Conservation (phyloP, 92 coral and sea anemone genomes). For the Paramuricea clavata region DNA sequence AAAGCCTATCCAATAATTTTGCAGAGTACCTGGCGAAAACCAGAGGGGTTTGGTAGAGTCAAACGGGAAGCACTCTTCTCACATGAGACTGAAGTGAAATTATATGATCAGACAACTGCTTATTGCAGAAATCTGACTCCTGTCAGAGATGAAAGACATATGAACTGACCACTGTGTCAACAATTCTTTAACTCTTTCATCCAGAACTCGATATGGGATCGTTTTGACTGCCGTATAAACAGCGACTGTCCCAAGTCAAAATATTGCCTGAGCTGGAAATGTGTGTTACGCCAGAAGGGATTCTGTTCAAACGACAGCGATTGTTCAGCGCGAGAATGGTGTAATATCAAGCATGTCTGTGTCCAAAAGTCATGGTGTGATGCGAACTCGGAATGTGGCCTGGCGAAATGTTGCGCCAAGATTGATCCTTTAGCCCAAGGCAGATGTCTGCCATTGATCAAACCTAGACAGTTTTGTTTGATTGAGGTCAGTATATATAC, state of each 20-base stretch:
- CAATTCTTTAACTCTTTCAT: neutral
- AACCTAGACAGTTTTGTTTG: neutral
- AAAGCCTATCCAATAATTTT: too few species aligned
- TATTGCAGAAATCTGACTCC: too few species aligned
- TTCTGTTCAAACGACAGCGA: slow-evolving; percentile 4
- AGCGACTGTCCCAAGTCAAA: neutral
- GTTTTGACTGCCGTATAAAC: slow-evolving; percentile 13
- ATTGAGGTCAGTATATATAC: neutral
- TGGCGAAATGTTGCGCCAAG: neutral
- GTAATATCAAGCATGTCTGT: neutral
- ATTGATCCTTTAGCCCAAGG: neutral
- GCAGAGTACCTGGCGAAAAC: too few species aligned
- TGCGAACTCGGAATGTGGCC: neutral
- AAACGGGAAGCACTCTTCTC: too few species aligned
- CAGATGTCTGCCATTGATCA: neutral
- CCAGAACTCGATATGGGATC: slow-evolving; percentile 5
- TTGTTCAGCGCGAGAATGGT: neutral
- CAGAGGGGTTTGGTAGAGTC: too few species aligned
- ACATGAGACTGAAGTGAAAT: too few species aligned
- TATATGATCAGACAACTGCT: too few species aligned
- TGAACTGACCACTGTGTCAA: too few species aligned
- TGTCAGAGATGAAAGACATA: too few species aligned
- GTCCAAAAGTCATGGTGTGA: slow-evolving; percentile 10
- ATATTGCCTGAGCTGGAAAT: slow-evolving; percentile 14
- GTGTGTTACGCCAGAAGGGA: slow-evolving; percentile 4